Base-by-base conservation (phyloP, 2,888 invertebrate genomes). In the Herminia tarsipennalis region DNA sequence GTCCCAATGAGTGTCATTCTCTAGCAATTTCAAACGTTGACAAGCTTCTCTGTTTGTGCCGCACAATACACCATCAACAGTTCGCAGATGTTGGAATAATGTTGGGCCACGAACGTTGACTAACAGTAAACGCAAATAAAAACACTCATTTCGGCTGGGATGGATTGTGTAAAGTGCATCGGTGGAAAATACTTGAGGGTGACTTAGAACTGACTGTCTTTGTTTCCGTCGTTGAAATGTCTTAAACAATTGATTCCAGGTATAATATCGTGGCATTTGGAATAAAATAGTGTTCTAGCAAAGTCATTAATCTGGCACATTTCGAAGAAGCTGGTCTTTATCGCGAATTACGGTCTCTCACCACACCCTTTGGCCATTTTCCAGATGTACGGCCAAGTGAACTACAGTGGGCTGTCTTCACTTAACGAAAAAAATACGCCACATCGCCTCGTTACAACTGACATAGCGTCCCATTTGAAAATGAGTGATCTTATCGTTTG, bases 161-260 rank as follows among this genome's bases (percentile, higher is more conserved):
- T 76, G 73, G 17, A 78, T 74, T 56, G 77, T 55, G 49, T 80
- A 81, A 50, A 80, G 43, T n/a, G 71, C 71, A 69, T 76, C 63
- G 21, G 63, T 62, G 35, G 71, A 68, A 75, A 46, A 69, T 34
- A 78, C 58, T 47, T 58, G 14, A 53, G 56, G 12, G 17, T 58
- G 55, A 14, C 56, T 59, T 56, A 39, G 47, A 63, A 68, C 64
- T 63, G 53, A 48, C 12, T 51, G 38, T 53, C 66, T 63, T 65
- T 53, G 59, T 53, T 71, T 76, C 18, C 75, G 60, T 42, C 70
- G 55, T 59, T 18, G 2, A 55, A 68, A 78, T 53, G 56, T 59
- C 35, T 66, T 75, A 34, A 51, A 57, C 6, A 66, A 66, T 36
- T 40, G 35, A 35, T 46, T 40, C 50, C 50, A 56, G 2, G 34